Evolutionary conservation across 1,140 invertebrate species (phyloP), one percentile per base, ranked within the genome.

Genomic region (Caenorhabditis remanei): DNA sequence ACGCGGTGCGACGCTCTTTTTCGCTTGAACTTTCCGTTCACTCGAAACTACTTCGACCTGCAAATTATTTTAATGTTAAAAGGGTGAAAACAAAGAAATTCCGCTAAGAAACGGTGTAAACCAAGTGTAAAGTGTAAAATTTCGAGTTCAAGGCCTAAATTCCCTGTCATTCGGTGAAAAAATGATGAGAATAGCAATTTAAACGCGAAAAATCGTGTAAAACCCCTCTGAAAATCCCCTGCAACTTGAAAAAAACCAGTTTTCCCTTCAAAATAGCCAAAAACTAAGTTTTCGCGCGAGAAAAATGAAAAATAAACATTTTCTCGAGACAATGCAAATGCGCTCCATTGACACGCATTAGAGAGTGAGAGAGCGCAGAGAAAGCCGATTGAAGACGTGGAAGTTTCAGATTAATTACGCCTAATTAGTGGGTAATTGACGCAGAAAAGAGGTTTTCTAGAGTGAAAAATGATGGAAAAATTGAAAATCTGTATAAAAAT

Each of bases 41-140:
- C 48, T 85, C 14, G 79, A 32, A 11, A 58, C 56, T 21, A 75
- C 43, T 65, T 87, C 53, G 14, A 86, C 71, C 85, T 82, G 46
- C 4, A 50, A 79, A 58, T 21, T 1, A n/a, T 19, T 46, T 41
- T 11, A 14, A 65, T 46, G 4, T 71, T 71, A 32, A 21, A 63
- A 40, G 14, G 8, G 24, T 8, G 21, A 32, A 40, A 63, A 7
- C 7, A 9, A 11, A n/a, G 19, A 58, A 58, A 58, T 58, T n/a
- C n/a, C n/a, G 13, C 19, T 58, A 1, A n/a, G 6, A 58, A n/a
- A 53, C 16, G 50, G 50, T 53, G 9, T 53, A 13, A 53, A 53
- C 1, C 9, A 16, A 9, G 50, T 53, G 16, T 53, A 16, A 53
- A 53, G 50, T 53, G 50, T 2, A 53, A 2, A 4, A 53, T 53